Conservation (phyloP, 1,140 invertebrate species). For the Pissodes strobi region DNA sequence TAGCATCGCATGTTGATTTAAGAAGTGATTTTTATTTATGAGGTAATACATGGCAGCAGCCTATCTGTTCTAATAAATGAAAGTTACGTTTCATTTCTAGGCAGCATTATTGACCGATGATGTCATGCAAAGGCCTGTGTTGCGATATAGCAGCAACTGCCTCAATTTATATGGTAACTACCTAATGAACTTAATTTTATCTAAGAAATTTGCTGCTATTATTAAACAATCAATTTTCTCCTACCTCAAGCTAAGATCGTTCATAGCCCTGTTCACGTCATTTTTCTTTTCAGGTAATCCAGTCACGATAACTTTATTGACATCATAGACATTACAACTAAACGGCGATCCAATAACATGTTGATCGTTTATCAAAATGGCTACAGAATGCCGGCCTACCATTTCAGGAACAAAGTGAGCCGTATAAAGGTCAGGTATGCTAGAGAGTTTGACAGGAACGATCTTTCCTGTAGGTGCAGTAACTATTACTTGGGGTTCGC, state of each 20-base stretch:
- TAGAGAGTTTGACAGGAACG: conserved; percentile 67
- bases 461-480: conserved; percentile 78
- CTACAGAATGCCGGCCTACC: conserved; percentile 84
- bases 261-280: conserved; percentile 55
- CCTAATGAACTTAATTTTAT: no score
- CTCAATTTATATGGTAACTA: no score
- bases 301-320: conserved; percentile 80
- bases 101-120: no score
- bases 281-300: conserved; percentile 63
- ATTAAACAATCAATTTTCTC: neutral
- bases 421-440: conserved; percentile 69
- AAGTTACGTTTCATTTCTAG: no score
- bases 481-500: conserved; percentile 71
- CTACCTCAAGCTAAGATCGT: conserved; percentile 58
- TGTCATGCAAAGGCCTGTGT: no score
- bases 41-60: no score
- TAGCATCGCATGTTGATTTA: no score
- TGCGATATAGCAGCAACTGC: no score
- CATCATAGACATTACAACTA: conserved; percentile 91
- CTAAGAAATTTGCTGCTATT: no score
- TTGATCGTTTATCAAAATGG: conserved; percentile 78
- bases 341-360: conserved; percentile 90
- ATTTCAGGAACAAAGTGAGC: conserved; percentile 80
- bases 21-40: no score
- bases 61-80: no score